These are phyloP conservation scores for Sphaeramia orbicularis DNA, from an alignment of 2,797 vertebrate species.

Conservation along the genomic window DNA sequence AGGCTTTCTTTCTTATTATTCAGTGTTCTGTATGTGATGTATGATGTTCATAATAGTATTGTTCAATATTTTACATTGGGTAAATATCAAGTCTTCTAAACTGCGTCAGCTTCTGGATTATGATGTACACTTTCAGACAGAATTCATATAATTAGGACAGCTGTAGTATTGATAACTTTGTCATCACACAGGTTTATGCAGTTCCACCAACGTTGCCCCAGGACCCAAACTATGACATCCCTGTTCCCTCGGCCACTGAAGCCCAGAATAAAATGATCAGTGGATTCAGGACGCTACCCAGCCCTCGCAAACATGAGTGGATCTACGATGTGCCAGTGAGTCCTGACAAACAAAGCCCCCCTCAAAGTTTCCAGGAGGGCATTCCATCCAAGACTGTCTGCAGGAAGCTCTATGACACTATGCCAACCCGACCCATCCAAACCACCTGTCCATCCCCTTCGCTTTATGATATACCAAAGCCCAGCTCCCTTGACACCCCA, in stretches of 20 bases:
- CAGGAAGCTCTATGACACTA: slow-evolving; percentile 63
- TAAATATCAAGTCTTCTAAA: no score
- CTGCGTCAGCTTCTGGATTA: no score
- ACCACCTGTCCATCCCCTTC: slow-evolving; percentile 20
- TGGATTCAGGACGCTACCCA: slow-evolving; percentile 85
- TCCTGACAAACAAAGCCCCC: slow-evolving; percentile 76
- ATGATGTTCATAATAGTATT: no score
- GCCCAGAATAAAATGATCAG: slow-evolving; percentile 52
- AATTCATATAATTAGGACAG: no score
- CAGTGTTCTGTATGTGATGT: no score
- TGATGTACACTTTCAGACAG: no score
- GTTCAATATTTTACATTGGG: no score
- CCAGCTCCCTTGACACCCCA: slow-evolving; percentile 31
- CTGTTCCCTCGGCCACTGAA: slow-evolving; percentile 63
- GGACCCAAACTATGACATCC: slow-evolving; percentile 80
- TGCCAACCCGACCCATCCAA: slow-evolving; percentile 44
- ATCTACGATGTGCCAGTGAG: slow-evolving; percentile 89
- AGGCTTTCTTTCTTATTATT: no score
- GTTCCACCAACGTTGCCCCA: slow-evolving; percentile 78
- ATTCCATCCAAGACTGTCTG: slow-evolving; percentile 50
- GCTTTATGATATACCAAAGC: slow-evolving; percentile 82
- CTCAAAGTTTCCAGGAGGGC: slow-evolving; percentile 39
- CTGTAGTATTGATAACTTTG: slow-evolving; percentile 1
- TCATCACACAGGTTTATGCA: slow-evolving; percentile 82
- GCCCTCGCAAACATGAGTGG: slow-evolving; percentile 87